These are phyloP conservation scores for Neolamprologus sp. DNA, from an alignment of 2,113 vertebrate species.

Conservation along the genomic window DNA sequence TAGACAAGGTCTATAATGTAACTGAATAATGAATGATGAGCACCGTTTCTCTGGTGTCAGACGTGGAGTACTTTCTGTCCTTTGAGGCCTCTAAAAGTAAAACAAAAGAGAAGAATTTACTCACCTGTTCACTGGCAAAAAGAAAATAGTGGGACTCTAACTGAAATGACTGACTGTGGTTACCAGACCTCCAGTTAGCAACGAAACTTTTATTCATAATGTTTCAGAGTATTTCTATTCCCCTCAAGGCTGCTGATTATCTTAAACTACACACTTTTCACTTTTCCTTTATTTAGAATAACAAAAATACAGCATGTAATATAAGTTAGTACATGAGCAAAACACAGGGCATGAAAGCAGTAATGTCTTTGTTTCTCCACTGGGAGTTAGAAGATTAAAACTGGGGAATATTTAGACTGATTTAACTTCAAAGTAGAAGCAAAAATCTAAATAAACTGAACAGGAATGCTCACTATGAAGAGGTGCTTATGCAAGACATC, in stretches of 20 bases:
- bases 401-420: not conserved
- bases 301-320: not conserved
- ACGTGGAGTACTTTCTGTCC: not conserved
- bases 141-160: not conserved
- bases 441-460: not conserved
- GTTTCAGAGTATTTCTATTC: not conserved
- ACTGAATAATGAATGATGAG: not conserved
- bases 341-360: not conserved
- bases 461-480: not conserved
- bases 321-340: not conserved
- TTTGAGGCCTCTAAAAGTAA: not conserved
- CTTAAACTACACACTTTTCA: not conserved
- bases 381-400: not conserved
- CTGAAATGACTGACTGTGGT: not conserved
- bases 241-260: not conserved
- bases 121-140: not conserved
- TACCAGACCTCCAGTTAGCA: not conserved
- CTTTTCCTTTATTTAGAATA: not conserved
- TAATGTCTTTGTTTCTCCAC: not conserved
- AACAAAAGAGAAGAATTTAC: not conserved
- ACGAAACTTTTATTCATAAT: not conserved
- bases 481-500: slow-evolving; percentile 12
- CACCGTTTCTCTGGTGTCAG: not conserved
- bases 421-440: not conserved
- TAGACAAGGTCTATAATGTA: not conserved